phyloP scores from a whole-genome alignment of 2,113 vertebrate genomes.

The Boulengeromyrus knoepffleri region DNA sequence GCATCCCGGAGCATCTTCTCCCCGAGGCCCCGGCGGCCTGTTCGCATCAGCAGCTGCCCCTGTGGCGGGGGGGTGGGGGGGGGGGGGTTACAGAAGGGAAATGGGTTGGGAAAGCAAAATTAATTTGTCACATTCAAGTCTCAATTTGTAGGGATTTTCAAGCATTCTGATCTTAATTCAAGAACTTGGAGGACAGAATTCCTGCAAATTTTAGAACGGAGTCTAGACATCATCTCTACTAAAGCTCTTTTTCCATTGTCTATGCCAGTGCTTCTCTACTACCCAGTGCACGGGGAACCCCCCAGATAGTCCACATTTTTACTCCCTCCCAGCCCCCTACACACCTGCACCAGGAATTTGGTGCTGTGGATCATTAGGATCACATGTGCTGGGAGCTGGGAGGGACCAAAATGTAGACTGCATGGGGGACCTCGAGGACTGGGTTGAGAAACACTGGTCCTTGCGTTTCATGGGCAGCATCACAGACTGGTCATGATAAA shows the following conservation, averaged over 20 bases:
- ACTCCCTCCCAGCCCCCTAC: not conserved
- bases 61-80: slow-evolving; percentile 34
- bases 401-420: not conserved
- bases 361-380: not conserved
- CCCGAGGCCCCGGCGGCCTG: slow-evolving; percentile 71
- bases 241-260: not conserved
- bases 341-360: not conserved
- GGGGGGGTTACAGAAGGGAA: not conserved
- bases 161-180: not conserved
- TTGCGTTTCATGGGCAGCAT: not conserved
- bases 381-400: not conserved
- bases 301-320: not conserved
- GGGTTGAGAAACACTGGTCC: not conserved
- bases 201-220: not conserved
- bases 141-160: not conserved
- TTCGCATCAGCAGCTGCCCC: slow-evolving; percentile 77
- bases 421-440: not conserved
- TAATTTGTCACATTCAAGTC: not conserved
- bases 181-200: not conserved
- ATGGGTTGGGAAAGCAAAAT: not conserved
- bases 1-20: slow-evolving; percentile 91
- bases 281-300: not conserved
- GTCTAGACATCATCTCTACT: not conserved
- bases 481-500: not conserved
- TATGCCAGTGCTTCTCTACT: not conserved